phyloP scores from a whole-genome alignment of 2,888 invertebrate species.

The Oeneis ivallda region DNA sequence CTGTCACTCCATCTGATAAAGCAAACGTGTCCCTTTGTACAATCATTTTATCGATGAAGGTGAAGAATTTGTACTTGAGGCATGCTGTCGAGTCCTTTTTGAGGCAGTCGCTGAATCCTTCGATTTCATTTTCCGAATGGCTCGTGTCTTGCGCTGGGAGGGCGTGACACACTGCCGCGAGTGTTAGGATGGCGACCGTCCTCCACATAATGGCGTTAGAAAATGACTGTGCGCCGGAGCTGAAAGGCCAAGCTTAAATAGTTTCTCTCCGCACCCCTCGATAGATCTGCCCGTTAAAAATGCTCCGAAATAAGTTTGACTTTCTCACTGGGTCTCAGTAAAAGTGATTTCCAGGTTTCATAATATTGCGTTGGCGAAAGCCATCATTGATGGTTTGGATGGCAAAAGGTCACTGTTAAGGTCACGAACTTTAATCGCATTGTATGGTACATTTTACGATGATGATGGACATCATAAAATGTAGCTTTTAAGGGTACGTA shows the following conservation, averaged over 20 bases:
- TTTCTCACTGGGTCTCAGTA: constrained; percentile 70
- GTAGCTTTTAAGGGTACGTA: too few relatives aligned
- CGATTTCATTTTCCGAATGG: constrained; percentile 88
- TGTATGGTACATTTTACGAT: too few relatives aligned
- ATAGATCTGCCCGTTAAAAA: constrained; percentile 53
- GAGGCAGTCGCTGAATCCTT: constrained; percentile 90
- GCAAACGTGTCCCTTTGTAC: constrained; percentile 90
- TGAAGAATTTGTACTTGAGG: constrained; percentile 92
- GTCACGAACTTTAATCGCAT: constrained; percentile 47
- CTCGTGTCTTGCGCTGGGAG: constrained; percentile 87
- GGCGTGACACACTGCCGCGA: constrained; percentile 81
- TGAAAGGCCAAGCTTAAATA: constrained; percentile 64
- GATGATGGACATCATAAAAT: too few relatives aligned
- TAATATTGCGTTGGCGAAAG: constrained; percentile 65
- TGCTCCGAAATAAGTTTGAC: constrained; percentile 64
- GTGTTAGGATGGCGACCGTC: constrained; percentile 58
- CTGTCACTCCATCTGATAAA: constrained; percentile 91
- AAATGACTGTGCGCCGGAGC: constrained; percentile 66
- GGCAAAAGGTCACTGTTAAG: constrained; percentile 54
- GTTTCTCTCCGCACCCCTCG: constrained; percentile 64
- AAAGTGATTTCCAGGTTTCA: constrained; percentile 74
- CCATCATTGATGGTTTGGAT: constrained; percentile 33
- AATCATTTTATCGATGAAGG: constrained; percentile 92
- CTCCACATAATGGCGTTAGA: constrained; percentile 67
- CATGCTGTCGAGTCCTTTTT: constrained; percentile 92